These are phyloP conservation scores for Idaea straminata DNA, from an alignment of 2,888 invertebrate genomes.

Conservation along the genomic window DNA sequence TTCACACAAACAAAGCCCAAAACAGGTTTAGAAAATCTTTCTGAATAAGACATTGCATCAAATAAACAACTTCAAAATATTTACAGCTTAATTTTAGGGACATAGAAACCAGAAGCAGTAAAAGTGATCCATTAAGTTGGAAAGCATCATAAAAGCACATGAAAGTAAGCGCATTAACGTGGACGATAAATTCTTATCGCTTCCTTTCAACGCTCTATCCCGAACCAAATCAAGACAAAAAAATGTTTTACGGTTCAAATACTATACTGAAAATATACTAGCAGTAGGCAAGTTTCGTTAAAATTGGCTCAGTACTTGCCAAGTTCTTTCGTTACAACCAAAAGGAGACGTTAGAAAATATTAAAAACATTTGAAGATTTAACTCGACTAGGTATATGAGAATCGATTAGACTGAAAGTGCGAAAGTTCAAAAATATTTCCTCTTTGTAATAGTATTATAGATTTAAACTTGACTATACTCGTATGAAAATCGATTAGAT, in stretches of 20 bases:
- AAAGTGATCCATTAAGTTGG: conserved; percentile 38
- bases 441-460: no score
- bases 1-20: not conserved
- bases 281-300: no score
- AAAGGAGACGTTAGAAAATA: no score
- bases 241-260: not conserved
- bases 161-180: conserved; percentile 29
- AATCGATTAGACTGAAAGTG: no score
- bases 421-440: no score
- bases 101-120: conserved; percentile 16
- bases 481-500: no score
- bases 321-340: no score
- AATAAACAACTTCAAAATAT: not conserved
- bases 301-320: no score
- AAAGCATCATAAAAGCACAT: conserved; percentile 32
- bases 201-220: conserved; percentile 36
- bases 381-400: no score
- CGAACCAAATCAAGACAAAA: conserved; percentile 16
- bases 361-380: no score
- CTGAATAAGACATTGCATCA: not conserved
- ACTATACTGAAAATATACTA: no score
- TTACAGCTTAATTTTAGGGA: not conserved
- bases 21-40: not conserved
- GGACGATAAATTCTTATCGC: conserved; percentile 45
- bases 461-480: no score